Evolutionary conservation across 2,888 invertebrate genomes (phyloP).

Genomic region (Theretra japonica): DNA sequence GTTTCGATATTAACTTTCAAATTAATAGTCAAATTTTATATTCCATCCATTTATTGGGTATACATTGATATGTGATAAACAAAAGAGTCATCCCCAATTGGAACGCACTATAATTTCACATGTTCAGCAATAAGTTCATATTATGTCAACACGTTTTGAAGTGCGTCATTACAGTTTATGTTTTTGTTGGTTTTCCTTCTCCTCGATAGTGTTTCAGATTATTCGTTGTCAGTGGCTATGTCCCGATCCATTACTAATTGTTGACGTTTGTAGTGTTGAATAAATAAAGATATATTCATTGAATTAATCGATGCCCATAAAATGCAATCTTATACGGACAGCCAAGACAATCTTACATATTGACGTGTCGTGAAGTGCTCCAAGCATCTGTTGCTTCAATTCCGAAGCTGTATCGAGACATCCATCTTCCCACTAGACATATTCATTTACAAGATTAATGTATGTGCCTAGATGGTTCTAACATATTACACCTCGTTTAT

Average conservation of each 20-base stretch:
- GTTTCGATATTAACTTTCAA: too few species aligned
- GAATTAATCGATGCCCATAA: background rate
- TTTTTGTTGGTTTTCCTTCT: background rate
- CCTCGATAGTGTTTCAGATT: background rate
- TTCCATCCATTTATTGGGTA: too few species aligned
- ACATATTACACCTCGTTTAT: conserved; percentile 21
- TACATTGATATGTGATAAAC: too few species aligned
- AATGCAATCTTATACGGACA: background rate
- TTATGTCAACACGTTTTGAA: background rate
- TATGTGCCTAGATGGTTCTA: conserved; percentile 27
- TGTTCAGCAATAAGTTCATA: conserved; percentile 14
- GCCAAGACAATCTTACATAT: too few species aligned
- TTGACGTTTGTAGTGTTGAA: background rate
- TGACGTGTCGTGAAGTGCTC: background rate
- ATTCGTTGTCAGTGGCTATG: background rate
- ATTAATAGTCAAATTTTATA: too few species aligned
- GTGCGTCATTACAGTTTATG: background rate
- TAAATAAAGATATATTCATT: background rate
- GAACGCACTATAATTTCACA: background rate
- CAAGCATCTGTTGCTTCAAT: conserved; percentile 34
- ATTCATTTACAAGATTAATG: conserved; percentile 32
- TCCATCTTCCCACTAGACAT: conserved; percentile 34
- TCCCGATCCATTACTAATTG: background rate
- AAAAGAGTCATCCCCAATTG: background rate
- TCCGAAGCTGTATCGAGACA: conserved; percentile 31